These are phyloP conservation scores for Buceros bicornis DNA, from an alignment of 2,797 vertebrate species.

Conservation along the genomic window DNA sequence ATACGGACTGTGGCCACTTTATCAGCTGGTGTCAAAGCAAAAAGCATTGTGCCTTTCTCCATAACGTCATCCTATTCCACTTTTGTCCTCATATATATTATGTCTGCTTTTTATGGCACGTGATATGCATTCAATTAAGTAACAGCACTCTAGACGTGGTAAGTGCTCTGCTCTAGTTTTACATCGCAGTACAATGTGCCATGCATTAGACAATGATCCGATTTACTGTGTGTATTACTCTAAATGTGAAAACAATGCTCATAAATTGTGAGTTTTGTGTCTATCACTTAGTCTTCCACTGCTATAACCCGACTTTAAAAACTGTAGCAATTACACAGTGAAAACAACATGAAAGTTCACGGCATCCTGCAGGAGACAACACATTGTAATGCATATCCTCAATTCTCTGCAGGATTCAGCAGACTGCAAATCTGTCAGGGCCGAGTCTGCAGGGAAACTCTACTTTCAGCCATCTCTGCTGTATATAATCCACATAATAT, in stretches of 20 bases:
- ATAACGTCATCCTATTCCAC: neutral
- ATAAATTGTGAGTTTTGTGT: neutral
- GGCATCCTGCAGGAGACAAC: slow-evolving; percentile 34
- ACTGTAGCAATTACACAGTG: slow-evolving; percentile 16
- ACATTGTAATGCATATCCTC: slow-evolving; percentile 52
- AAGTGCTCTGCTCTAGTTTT: slow-evolving; percentile 39
- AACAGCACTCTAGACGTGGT: slow-evolving; percentile 11
- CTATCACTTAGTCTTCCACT: neutral
- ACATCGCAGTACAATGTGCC: neutral
- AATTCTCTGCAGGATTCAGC: slow-evolving; percentile 66
- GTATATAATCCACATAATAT: slow-evolving; percentile 35
- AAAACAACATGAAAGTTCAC: slow-evolving; percentile 54
- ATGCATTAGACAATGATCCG: slow-evolving; percentile 28
- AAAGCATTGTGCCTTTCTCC: neutral
- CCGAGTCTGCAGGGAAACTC: slow-evolving; percentile 37
- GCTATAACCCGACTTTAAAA: slow-evolving; percentile 39
- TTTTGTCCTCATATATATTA: slow-evolving; percentile 15
- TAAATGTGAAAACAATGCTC: slow-evolving; percentile 1
- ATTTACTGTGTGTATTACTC: slow-evolving; percentile 33
- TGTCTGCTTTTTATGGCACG: neutral
- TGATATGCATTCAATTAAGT: slow-evolving; percentile 5
- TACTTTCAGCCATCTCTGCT: slow-evolving; percentile 26
- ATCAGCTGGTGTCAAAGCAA: neutral
- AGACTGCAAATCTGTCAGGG: slow-evolving; percentile 65
- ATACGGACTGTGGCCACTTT: neutral